Evolutionary conservation across 2,113 vertebrate genomes (phyloP), one percentile per base, ranked within the genome.

Genomic region (Collichthys lucidus): DNA sequence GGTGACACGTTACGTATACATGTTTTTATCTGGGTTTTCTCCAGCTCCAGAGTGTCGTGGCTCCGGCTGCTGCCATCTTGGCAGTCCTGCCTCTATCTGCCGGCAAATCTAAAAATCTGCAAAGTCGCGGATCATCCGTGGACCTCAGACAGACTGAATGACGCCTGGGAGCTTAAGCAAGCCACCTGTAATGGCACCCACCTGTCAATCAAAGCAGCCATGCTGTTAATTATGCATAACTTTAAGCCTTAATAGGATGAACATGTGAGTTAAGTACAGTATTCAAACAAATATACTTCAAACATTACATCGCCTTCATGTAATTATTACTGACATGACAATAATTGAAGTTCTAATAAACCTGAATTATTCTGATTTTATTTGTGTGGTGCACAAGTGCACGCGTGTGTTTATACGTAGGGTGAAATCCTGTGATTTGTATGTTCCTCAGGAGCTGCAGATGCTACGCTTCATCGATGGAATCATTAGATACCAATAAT

Each of bases 401-500:
- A 15, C 35, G 19, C 44, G 9, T 62, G 22, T 62, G 53, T 0
- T 14, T 6, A 15, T 42, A 14, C 12, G 4, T 24, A 11, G 70
- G 31, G 40, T 62, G 20, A 56, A 52, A 64, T 68, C 35, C 63
- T 68, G 40, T 42, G 40, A 77, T 59, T 0, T 24, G 59, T 46
- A 40, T 15, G 61, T 50, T 59, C 55, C 57, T 47, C 52, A 61
- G n/a, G 44, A 74, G 62, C 40, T 56, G 29, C 47, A 77, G 44
- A 77, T 56, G 42, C 20, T 35, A 71, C 4, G 19, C 73, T 79
- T 68, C 64, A 71, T 56, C 14, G 49, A 82, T 73, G 56, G 63
- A 53, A 83, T 89, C 78, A 88, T 87, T 64, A 90, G 24, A 10
- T 67, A 74, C 49, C 55, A 57, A 74, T 82, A 79, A 86, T 73